Base-by-base conservation (phyloP, 1,140 invertebrate species). In the Meloidogyne hapla region DNA sequence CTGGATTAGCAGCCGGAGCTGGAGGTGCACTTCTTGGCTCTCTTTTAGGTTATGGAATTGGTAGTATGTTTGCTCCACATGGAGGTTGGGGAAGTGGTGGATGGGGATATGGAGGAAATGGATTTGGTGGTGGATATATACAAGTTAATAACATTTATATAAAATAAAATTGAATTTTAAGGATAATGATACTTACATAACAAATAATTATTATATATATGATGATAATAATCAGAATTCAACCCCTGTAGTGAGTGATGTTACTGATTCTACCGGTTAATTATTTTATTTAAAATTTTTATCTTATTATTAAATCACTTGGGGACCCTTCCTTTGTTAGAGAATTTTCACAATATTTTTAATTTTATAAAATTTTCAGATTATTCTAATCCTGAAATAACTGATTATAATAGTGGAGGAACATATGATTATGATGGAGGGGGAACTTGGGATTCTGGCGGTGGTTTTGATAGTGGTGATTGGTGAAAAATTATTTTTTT, bases 151-250 rank as follows among this genome's bases (percentile, higher is more conserved):
- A 28, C 8, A 26, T 40, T 15, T 23, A 13, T 15, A 15, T 13
- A 18, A 21, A 62, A 72, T 63, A 70, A 40, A 18, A 70, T 13
- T 48, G 3, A 18, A 70, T 75, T 72, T 73, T 0, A 40, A 79
- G 71, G 80, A 81, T 61, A 81, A 81, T 64, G 80, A 81, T 65
- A 81, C 80, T 8, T 80, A 80, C 38, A 69, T 83, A 23, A 81
- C 81, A 15, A 81, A 81, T 42, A 83, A 82, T 63, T 81, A 82
- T 65, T 82, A 81, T 77, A 79, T 69, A 28, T 76, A 45, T 23
- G 69, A 74, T 42, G 73, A 83, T 65, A 70, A 81, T 64, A 48
- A 79, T 61, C 48, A 56, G 0, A 45, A 13, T 12, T 48, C 64
- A 65, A 21, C 40, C 10, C 61, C 26, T 28, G 21, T 63, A 10